A percentile compares a stretch with the other conserved stretches of the same genome.
These are phyloP conservation scores for Sepiola atlantica DNA, from an alignment of 2,888 invertebrate species.

Conservation along the genomic window DNA sequence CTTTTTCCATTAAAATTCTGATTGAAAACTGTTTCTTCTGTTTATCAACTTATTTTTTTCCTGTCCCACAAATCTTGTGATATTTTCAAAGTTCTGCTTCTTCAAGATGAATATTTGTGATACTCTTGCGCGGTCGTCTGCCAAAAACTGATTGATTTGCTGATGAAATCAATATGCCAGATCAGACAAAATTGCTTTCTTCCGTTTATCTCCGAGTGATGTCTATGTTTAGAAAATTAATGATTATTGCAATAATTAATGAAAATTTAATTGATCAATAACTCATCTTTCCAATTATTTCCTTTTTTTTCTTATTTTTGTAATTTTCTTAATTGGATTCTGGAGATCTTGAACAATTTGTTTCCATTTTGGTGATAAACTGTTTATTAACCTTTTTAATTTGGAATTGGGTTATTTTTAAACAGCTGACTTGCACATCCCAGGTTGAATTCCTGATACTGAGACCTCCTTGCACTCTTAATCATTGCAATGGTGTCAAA, in stretches of 20 bases:
- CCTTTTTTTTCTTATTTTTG: too few species aligned
- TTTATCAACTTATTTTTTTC: not conserved
- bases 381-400: too few species aligned
- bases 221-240: slow-evolving; percentile 1
- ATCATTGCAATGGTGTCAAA: too few species aligned
- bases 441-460: too few species aligned
- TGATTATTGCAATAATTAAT: not conserved
- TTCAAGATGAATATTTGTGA: not conserved
- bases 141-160: not conserved
- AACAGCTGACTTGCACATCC: too few species aligned
- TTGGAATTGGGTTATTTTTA: too few species aligned
- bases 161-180: not conserved
- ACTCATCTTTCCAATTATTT: not conserved
- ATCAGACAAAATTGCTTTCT: not conserved
- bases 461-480: too few species aligned
- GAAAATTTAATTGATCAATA: not conserved
- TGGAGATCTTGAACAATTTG: too few species aligned
- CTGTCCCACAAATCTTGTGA: not conserved
- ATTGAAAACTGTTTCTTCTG: not conserved
- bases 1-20: not conserved
- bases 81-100: not conserved
- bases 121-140: not conserved
- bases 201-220: not conserved
- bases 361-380: too few species aligned
- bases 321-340: too few species aligned